Percentiles rank a stretch among this genome's conserved stretches.
Evolutionary conservation across 2,797 vertebrate species (phyloP).

Genomic region (Ataeniobius toweri): DNA sequence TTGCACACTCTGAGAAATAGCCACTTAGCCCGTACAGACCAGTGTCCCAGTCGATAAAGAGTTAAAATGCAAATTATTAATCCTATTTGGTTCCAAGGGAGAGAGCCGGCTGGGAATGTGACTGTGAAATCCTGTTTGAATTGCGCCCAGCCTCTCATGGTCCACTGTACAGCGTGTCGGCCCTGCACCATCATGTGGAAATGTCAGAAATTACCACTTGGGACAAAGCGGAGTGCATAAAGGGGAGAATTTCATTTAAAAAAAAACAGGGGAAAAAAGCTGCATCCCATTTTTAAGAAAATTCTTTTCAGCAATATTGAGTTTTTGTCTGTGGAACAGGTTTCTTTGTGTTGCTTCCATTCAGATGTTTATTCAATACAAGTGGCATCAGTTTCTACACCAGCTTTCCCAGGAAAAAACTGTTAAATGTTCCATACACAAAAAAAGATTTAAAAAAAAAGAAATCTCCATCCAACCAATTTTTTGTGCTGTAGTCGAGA

Average conservation of each 20-base stretch:
- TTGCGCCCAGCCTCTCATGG: conserved; percentile 53
- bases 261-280: not conserved
- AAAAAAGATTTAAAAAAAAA: not conserved
- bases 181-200: conserved; percentile 28
- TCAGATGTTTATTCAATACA: conserved; percentile 22
- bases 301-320: conserved; percentile 6
- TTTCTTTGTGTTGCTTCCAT: conserved; percentile 37
- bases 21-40: conserved; percentile 46
- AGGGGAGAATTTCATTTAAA: not conserved
- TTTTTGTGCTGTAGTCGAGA: not conserved
- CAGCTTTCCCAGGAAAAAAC: not conserved
- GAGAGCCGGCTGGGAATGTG: conserved; percentile 56
- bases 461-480: not conserved
- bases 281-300: conserved; percentile 3
- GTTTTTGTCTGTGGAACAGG: conserved; percentile 18
- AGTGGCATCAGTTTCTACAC: conserved; percentile 8
- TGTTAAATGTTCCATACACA: not conserved
- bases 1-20: conserved; percentile 48
- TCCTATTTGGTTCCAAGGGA: conserved; percentile 67
- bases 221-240: conserved; percentile 6
- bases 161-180: conserved; percentile 37
- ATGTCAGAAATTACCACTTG: conserved; percentile 45
- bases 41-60: conserved; percentile 55
- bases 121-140: conserved; percentile 72
- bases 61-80: conserved; percentile 76